Percentiles rank a stretch among this genome's conserved stretches.
Conservation (phyloP, 1,140 invertebrate species). For the Calephelis virginiensis region DNA sequence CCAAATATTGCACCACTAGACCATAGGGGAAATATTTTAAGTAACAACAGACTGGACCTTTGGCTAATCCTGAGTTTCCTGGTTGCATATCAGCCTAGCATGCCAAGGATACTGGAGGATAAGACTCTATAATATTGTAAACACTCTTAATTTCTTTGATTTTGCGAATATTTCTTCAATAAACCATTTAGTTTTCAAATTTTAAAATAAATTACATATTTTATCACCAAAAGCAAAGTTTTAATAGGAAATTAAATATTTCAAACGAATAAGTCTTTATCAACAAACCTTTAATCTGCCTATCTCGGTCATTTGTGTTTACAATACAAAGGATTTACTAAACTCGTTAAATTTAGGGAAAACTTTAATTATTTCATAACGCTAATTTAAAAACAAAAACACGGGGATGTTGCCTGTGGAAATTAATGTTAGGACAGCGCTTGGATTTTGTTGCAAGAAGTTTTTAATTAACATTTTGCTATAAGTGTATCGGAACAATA, state of each 20-base stretch:
- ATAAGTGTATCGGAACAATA: no score
- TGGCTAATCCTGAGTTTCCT: no score
- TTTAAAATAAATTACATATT: background rate
- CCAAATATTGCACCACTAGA: no score
- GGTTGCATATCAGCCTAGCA: no score
- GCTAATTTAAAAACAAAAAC: conserved; percentile 6
- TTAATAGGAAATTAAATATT: conserved; percentile 11
- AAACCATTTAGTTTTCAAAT: background rate
- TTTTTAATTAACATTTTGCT: no score
- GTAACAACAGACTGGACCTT: no score
- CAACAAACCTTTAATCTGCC: background rate
- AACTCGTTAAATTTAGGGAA: conserved; percentile 11
- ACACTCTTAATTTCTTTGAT: no score
- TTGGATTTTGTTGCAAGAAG: no score
- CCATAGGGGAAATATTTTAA: no score
- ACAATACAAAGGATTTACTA: conserved; percentile 1
- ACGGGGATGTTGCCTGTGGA: background rate
- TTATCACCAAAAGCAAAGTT: background rate
- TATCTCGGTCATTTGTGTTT: background rate
- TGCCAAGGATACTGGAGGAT: no score
- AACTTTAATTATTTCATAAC: conserved; percentile 1
- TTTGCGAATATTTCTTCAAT: background rate
- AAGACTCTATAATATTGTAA: no score
- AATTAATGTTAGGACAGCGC: no score
- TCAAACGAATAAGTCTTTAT: background rate